Evolutionary conservation across 2,797 vertebrate genomes (phyloP), one percentile per base, ranked within the genome.

Genomic region (Pogonophryne albipinna): DNA sequence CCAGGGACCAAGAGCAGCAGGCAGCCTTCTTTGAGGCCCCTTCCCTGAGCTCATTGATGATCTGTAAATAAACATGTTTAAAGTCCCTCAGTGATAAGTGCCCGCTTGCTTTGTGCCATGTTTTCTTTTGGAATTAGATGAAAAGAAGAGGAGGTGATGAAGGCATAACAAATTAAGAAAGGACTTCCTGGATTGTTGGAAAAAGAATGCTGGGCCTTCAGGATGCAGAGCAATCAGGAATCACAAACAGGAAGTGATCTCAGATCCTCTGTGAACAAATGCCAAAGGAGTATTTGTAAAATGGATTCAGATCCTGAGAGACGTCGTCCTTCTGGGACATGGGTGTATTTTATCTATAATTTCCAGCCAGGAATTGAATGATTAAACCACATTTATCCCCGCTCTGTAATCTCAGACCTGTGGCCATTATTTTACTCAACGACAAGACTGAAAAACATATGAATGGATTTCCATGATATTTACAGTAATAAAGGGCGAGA

Each of bases 211-310:
- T n/a, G 74, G 78, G 47, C 76, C 71, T 82, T 89, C 68, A 67
- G 71, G 76, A 75, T 63, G 89, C 27, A 92, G 78, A 74, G 75
- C 66, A 66, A 68, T 77, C 52, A 2, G 84, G 69, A 82, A 87
- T 81, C 82, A 81, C 80, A 90, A 91, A 92, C 91, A 93, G 92
- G 92, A 93, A 88, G 80, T 91, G 74, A 90, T 83, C 69, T 91
- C 86, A 92, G 71, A 84, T 86, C 88, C 82, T 88, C 71, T 60
- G 68, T 60, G 73, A 85, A 62, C 8, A 72, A 57, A 71, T 46
- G 49, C 15, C 51, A 76, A 56, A 62, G 58, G 59, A 68, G 7
- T 61, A 61, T 45, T 57, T 66, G 69, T 72, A 78, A 79, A 76
- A 56, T 12, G 17, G 60, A 80, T 79, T 57, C 12, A 9, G 45